Percentiles rank a stretch among this genome's conserved stretches.
phyloP scores from a whole-genome alignment of 30 jellyfish, hydroid and myxozoan species.

The Pelagia noctiluca region DNA sequence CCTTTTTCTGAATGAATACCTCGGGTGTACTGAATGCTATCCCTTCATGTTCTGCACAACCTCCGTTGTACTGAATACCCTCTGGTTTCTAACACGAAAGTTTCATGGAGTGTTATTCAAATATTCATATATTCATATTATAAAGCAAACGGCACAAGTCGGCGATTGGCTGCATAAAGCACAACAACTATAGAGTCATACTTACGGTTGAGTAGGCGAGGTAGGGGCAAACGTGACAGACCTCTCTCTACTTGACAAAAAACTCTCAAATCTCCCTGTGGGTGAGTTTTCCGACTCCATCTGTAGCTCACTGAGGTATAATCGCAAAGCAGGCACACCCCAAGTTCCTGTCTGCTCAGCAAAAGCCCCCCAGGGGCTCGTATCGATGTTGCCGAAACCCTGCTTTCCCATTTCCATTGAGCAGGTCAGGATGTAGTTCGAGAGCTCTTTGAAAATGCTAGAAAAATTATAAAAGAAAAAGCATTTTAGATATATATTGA shows the following conservation, averaged over 20 bases:
- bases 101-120: too few species aligned
- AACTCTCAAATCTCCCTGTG: constrained; percentile 53
- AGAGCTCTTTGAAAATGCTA: constrained; percentile 81
- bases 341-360: constrained; percentile 95
- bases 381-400: constrained; percentile 83
- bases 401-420: constrained; percentile 82
- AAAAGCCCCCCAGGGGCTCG: constrained; percentile 92
- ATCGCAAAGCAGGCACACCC: constrained; percentile 91
- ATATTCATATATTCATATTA: too few species aligned
- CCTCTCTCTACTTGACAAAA: constrained; percentile 69
- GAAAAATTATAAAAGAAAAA: background rate
- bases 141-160: too few species aligned
- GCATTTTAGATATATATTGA: too few species aligned
- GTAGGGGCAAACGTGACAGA: constrained; percentile 64
- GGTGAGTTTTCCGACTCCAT: constrained; percentile 70
- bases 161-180: too few species aligned
- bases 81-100: too few species aligned
- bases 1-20: too few species aligned
- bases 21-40: too few species aligned
- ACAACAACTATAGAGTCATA: too few species aligned
- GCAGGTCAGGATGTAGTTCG: constrained; percentile 86
- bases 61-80: too few species aligned
- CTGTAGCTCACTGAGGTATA: constrained; percentile 68
- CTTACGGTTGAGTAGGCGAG: constrained; percentile 4
- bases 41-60: too few species aligned